A percentile compares a stretch with the other conserved stretches of the same genome.
Evolutionary conservation across 1,140 invertebrate genomes (phyloP).

Genomic region (Danaus plexippus): DNA sequence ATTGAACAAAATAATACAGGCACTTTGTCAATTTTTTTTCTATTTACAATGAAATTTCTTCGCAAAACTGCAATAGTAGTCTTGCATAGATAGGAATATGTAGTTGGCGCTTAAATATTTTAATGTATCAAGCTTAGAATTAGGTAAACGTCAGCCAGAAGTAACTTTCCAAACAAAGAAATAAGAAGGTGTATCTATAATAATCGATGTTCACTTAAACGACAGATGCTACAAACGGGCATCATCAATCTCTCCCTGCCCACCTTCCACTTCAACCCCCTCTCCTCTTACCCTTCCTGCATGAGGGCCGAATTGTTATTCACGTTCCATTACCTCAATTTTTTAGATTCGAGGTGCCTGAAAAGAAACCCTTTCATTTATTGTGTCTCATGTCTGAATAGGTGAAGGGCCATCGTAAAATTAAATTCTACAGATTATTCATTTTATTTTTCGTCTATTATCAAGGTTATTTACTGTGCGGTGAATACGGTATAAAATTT

Average conservation of each 20-base stretch:
- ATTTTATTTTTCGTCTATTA: constrained; percentile 33
- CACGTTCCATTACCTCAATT: constrained; percentile 70
- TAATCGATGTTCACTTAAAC: constrained; percentile 65
- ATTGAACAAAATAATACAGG: too few species aligned
- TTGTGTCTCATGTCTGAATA: constrained; percentile 62
- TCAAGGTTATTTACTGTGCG: constrained; percentile 12
- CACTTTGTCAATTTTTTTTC: too few species aligned
- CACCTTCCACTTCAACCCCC: constrained; percentile 37
- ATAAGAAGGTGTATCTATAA: constrained; percentile 55
- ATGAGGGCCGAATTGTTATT: constrained; percentile 64
- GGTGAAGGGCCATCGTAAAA: constrained; percentile 50
- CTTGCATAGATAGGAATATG: too few species aligned
- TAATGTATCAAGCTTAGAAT: too few species aligned
- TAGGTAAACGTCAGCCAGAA: constrained; percentile 33
- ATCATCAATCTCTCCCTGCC: constrained; percentile 61
- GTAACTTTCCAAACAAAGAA: constrained; percentile 57
- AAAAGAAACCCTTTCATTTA: constrained; percentile 68
- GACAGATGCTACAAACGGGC: constrained; percentile 68
- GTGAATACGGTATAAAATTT: too few species aligned
- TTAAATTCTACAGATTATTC: constrained; percentile 56
- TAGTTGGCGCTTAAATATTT: too few species aligned
- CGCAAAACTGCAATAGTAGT: too few species aligned
- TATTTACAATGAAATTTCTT: too few species aligned
- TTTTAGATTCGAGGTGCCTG: constrained; percentile 65
- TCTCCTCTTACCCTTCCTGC: constrained; percentile 8